Conservation (phyloP, 2,113 vertebrate species). For the Eleginops maclovinus region DNA sequence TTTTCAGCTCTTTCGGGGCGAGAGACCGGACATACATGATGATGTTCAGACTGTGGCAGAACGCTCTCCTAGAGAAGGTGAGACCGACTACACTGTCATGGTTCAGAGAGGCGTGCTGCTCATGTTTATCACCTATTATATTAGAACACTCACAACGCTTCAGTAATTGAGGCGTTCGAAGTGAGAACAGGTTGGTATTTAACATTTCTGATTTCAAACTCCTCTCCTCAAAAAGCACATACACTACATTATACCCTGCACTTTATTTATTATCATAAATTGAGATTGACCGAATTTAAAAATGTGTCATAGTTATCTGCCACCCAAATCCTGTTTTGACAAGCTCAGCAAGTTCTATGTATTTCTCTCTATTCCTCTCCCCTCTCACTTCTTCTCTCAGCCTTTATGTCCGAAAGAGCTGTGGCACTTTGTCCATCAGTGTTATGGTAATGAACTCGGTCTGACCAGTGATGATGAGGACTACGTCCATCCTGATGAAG, state of each 20-base stretch:
- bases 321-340: not conserved
- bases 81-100: not conserved
- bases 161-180: no score
- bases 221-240: no score
- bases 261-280: no score
- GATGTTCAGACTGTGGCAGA: constrained; percentile 15
- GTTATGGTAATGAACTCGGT: constrained; percentile 3
- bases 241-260: no score
- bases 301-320: no score
- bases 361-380: not conserved
- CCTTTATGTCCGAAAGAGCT: constrained; percentile 14
- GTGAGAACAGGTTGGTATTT: no score
- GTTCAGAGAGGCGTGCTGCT: not conserved
- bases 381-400: not conserved
- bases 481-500: constrained; percentile 2
- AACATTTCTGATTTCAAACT: no score
- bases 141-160: no score
- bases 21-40: constrained; percentile 13
- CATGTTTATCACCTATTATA: not conserved
- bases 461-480: constrained; percentile 4
- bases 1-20: constrained; percentile 1
- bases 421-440: constrained; percentile 18
- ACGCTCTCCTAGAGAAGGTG: constrained; percentile 4
- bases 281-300: no score
- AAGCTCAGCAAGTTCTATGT: not conserved